Conservation (phyloP, 92 coral and sea anemone genomes). For the Porites lobata region DNA sequence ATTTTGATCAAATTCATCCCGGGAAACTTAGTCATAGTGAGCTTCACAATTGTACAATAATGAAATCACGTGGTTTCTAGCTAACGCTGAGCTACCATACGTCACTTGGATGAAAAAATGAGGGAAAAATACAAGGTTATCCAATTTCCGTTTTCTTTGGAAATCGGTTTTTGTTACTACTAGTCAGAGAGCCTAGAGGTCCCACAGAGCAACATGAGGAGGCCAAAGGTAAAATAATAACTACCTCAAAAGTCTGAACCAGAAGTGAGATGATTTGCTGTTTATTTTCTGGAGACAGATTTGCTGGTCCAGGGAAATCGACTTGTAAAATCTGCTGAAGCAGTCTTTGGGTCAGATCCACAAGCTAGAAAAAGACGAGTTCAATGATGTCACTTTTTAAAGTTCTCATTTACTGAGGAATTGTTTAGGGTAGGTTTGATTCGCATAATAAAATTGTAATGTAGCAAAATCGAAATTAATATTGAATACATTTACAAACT, state of each 20-base stretch:
- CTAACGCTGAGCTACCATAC: not conserved
- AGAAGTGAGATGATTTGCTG: conserved; percentile 11
- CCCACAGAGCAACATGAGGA: not conserved
- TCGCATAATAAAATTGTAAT: too few species aligned
- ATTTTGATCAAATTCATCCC: too few species aligned
- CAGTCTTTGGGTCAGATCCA: conserved; percentile 4
- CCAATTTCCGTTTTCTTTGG: too few species aligned
- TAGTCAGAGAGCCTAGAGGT: too few species aligned
- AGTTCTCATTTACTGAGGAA: not conserved
- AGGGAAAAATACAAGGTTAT: not conserved
- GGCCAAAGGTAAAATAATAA: not conserved
- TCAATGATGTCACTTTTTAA: not conserved
- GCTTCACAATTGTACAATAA: too few species aligned
- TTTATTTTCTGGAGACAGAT: conserved; percentile 1
- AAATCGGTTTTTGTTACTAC: too few species aligned
- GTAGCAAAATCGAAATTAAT: too few species aligned
- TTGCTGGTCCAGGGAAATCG: not conserved
- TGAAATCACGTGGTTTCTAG: not conserved
- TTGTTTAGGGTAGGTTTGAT: not conserved
- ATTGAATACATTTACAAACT: too few species aligned
- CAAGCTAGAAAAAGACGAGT: not conserved
- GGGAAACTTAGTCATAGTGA: too few species aligned
- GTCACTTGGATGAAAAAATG: not conserved
- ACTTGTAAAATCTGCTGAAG: conserved; percentile 15
- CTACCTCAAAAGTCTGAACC: conserved; percentile 32